Percentiles rank a stretch among this genome's conserved stretches.
Evolutionary conservation across 2,888 invertebrate genomes (phyloP).

Genomic region (Ypsolopha scabrella): DNA sequence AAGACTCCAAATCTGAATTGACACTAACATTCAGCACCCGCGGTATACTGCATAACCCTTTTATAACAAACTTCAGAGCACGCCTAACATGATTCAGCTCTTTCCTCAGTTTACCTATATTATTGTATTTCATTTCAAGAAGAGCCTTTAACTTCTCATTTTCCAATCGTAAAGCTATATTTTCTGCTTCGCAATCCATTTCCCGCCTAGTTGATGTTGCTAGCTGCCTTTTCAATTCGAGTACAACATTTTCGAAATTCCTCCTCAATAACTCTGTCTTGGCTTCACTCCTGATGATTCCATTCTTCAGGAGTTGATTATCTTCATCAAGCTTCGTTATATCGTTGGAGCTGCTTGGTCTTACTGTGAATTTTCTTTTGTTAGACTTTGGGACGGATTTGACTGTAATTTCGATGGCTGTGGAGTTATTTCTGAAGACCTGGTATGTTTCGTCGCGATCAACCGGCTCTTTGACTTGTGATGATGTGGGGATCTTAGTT

Average conservation of each 20-base stretch:
- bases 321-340: not conserved
- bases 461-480: not conserved
- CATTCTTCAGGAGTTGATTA: constrained; percentile 21
- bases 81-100: constrained; percentile 37
- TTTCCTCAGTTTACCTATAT: constrained; percentile 34
- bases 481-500: not conserved
- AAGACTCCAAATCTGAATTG: too few relatives aligned
- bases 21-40: too few relatives aligned
- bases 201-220: constrained; percentile 31
- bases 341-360: not conserved
- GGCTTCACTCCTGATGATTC: constrained; percentile 26
- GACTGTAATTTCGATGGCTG: constrained; percentile 47
- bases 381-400: constrained; percentile 31
- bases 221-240: constrained; percentile 40
- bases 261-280: constrained; percentile 23
- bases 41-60: too few relatives aligned
- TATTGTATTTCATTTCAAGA: constrained; percentile 36
- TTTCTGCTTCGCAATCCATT: constrained; percentile 28
- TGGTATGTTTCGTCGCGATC: constrained; percentile 30
- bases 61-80: constrained; percentile 28
- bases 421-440: constrained; percentile 46
- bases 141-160: constrained; percentile 43
- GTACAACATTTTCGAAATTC: constrained; percentile 27
- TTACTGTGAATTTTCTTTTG: not conserved
- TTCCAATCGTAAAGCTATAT: constrained; percentile 35